Percentiles rank a stretch among this genome's conserved stretches.
phyloP scores from a whole-genome alignment of 2,113 vertebrate species.

The Crotophaga sulcirostris region DNA sequence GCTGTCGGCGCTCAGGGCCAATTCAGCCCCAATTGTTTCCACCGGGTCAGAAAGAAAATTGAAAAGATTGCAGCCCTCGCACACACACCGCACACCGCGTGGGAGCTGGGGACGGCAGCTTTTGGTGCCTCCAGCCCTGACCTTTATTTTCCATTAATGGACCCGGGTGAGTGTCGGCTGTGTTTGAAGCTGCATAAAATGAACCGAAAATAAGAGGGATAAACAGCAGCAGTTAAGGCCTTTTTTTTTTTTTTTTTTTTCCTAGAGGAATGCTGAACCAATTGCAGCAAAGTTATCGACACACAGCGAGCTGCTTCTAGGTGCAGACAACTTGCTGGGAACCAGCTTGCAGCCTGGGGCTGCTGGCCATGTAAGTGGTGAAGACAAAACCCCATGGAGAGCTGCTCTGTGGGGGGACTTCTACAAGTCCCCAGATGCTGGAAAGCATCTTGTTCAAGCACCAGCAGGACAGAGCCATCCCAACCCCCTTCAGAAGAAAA shows the following conservation, averaged over 20 bases:
- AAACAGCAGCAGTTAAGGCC: slow-evolving; percentile 63
- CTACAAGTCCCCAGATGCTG: background rate
- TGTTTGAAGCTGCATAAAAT: slow-evolving; percentile 65
- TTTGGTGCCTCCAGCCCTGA: slow-evolving; percentile 53
- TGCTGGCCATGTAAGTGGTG: background rate
- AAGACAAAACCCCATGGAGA: background rate
- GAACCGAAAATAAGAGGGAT: slow-evolving; percentile 61
- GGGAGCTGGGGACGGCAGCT: background rate
- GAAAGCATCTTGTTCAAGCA: background rate
- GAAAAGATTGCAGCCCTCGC: background rate
- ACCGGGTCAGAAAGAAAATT: slow-evolving; percentile 32
- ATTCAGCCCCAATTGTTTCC: background rate
- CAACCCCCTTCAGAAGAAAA: rapidly evolving
- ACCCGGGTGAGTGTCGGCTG: slow-evolving; percentile 7
- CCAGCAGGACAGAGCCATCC: background rate
- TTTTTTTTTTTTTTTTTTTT: background rate
- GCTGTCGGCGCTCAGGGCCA: background rate
- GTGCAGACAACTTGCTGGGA: background rate
- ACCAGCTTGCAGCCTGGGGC: background rate
- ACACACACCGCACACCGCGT: background rate
- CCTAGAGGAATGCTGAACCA: slow-evolving; percentile 35
- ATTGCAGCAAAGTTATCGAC: background rate
- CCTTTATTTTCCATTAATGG: slow-evolving; percentile 76
- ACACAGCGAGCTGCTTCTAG: background rate
- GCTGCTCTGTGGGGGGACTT: rapidly evolving